Base-by-base conservation (phyloP, 37 sponge, comb jelly and placozoan species). In the Sycon ciliatum region DNA sequence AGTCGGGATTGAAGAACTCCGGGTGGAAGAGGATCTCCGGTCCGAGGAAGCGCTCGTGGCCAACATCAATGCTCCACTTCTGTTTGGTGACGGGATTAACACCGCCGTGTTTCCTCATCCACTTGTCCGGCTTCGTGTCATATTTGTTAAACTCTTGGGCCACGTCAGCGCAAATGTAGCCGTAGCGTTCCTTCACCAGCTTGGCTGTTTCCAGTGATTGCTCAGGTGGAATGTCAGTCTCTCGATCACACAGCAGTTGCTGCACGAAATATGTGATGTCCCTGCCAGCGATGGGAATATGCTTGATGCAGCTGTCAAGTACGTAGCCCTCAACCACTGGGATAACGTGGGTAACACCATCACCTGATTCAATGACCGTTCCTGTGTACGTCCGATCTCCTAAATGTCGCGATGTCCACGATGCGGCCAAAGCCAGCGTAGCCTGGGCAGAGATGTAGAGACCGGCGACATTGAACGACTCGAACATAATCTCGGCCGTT, bases 191-290 rank as follows among this genome's bases (percentile, higher is more conserved):
- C 81, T n/a, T n/a, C n/a, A n/a, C n/a, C n/a, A n/a, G n/a, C 75
- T 98, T 98, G 26, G 99, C 87, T 7, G 87, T 86, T 56, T 98
- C 99, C 82, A 98, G 74, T n/a, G 87, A 87, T 76, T 98, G 99
- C 70, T 93, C 90, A 0, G 99, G 93, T 38, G 94, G 93, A 52
- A 98, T 92, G 13, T 94, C 94, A 1, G 82, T 61, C 74, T 98
- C 99, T 57, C 99, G 68, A 68, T 98, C 99, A 72, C 99, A 81
- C 77, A 98, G 80, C 63, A 98, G 81, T 75, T 89, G 88, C 70
- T 92, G 99, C 73, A 98, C 89, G 88, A 98, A 98, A 82, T 92
- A 89, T 32, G 93, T 98, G 85, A 98, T 98, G 78, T 98, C 99
- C 0, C 99, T 82, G 16, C 99, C 99, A 30, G 99, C 99, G 40